These are phyloP conservation scores for Ariolimax columbianus DNA, from an alignment of 2,888 invertebrate genomes.

Conservation along the genomic window DNA sequence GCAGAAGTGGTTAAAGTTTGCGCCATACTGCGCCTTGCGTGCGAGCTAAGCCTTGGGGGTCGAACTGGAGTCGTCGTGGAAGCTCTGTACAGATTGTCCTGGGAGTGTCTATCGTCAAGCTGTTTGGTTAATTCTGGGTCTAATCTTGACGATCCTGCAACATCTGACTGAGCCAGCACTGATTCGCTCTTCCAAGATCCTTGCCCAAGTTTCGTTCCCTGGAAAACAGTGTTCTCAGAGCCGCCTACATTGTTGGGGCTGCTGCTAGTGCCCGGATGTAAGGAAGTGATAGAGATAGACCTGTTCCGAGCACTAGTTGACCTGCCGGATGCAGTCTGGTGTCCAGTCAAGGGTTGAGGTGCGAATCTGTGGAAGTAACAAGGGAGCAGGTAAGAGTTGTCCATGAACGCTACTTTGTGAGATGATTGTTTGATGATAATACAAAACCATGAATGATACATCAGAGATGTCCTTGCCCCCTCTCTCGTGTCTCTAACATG, in stretches of 20 bases:
- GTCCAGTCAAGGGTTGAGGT: constrained; percentile 63
- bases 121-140: background rate
- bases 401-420: no score
- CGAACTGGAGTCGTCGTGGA: constrained; percentile 10
- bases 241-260: constrained; percentile 40
- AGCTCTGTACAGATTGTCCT: background rate
- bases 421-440: no score
- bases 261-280: constrained; percentile 47
- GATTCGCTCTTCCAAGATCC: constrained; percentile 59
- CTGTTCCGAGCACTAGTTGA: constrained; percentile 68
- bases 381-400: no score
- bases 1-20: background rate
- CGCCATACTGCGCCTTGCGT: background rate
- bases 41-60: constrained; percentile 26
- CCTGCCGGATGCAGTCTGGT: constrained; percentile 64
- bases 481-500: background rate
- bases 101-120: background rate
- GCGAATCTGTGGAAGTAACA: background rate
- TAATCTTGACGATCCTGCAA: background rate
- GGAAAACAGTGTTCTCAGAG: constrained; percentile 8
- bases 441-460: no score
- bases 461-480: no score
- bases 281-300: constrained; percentile 62
- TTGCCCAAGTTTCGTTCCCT: constrained; percentile 16
- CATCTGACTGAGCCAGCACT: background rate